Percentiles rank a stretch among this genome's conserved stretches.
Evolutionary conservation across 2,113 vertebrate genomes (phyloP).

Genomic region (Cariama cristata): DNA sequence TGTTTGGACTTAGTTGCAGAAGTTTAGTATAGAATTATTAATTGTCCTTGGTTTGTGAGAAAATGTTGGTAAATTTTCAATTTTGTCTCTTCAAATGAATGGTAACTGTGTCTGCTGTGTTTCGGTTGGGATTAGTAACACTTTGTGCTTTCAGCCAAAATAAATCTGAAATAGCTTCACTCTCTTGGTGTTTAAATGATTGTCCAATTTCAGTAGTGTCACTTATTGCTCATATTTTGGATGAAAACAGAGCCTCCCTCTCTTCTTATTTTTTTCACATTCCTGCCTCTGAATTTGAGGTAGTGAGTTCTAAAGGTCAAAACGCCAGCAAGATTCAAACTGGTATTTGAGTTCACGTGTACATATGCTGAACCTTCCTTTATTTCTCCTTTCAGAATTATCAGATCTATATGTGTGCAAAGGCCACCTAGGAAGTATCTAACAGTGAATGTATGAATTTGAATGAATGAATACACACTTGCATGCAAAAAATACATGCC

Average conservation of each 20-base stretch:
- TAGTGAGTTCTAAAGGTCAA: background rate
- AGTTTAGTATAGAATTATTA: background rate
- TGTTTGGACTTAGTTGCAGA: background rate
- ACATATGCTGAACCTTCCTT: background rate
- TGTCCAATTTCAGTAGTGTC: background rate
- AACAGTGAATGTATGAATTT: background rate
- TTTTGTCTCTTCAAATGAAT: background rate
- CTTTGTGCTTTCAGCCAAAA: background rate
- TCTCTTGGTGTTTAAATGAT: background rate
- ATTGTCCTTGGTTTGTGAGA: background rate
- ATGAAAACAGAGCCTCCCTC: background rate
- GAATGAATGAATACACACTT: background rate
- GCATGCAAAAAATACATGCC: background rate
- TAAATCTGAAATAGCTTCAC: background rate
- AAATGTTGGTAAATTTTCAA: background rate
- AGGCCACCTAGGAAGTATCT: background rate
- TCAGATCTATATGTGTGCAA: background rate
- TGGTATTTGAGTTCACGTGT: background rate
- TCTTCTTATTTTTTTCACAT: background rate
- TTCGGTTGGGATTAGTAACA: background rate
- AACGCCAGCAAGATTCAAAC: background rate
- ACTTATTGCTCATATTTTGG: background rate
- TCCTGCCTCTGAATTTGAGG: background rate
- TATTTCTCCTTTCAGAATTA: background rate
- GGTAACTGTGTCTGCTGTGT: background rate